Evolutionary conservation across 2,888 invertebrate genomes (phyloP).

Genomic region (Ptychoptera albimana): DNA sequence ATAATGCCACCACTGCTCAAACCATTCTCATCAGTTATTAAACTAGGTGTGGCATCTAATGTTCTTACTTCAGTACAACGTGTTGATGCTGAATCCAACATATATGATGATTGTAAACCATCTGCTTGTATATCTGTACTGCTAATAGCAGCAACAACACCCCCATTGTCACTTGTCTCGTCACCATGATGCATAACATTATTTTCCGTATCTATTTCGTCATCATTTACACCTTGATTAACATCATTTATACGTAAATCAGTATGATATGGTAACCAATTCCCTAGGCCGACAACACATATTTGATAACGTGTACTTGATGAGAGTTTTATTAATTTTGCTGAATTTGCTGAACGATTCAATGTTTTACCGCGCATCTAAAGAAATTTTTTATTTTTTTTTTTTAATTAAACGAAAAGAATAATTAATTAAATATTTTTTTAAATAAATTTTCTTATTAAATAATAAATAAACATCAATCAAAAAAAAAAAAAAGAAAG

Average conservation of each 20-base stretch:
- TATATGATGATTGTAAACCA: slow-evolving; percentile 36
- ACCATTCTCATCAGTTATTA: slow-evolving; percentile 36
- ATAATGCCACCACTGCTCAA: slow-evolving; percentile 52
- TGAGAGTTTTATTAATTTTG: slow-evolving; percentile 55
- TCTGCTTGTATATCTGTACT: slow-evolving; percentile 42
- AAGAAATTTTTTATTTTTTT: slow-evolving; percentile 11
- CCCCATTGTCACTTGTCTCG: slow-evolving; percentile 14
- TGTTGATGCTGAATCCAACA: slow-evolving; percentile 55
- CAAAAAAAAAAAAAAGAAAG: too few species aligned
- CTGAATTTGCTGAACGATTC: slow-evolving; percentile 55
- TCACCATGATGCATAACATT: slow-evolving; percentile 8
- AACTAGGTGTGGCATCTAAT: slow-evolving; percentile 50
- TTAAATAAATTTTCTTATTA: not conserved
- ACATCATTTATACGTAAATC: slow-evolving; percentile 4
- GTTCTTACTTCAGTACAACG: slow-evolving; percentile 64
- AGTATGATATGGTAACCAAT: slow-evolving; percentile 36
- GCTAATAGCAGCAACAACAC: slow-evolving; percentile 14
- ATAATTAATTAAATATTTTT: not conserved
- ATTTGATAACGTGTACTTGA: slow-evolving; percentile 71
- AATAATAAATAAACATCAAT: too few species aligned
- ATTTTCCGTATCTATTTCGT: slow-evolving; percentile 8
- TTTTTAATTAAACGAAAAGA: not conserved
- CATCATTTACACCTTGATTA: slow-evolving; percentile 1
- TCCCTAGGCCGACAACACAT: slow-evolving; percentile 76
- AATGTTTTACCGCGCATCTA: slow-evolving; percentile 64